Base-by-base conservation (phyloP, 23 tunicate species). In the Oikopleura dioica region DNA sequence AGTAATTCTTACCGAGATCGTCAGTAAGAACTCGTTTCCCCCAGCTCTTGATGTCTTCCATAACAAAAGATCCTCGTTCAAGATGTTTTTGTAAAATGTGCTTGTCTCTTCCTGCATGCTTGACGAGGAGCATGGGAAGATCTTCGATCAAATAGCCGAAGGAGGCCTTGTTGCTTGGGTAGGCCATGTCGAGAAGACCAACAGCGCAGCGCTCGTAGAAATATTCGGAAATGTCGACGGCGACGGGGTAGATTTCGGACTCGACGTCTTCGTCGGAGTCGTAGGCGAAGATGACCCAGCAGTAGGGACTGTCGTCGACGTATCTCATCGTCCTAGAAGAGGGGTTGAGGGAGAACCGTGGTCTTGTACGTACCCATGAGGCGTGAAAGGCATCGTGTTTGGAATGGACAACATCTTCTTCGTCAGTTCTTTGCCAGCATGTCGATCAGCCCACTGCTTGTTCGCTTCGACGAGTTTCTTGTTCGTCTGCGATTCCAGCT, bases 61-160 rank as follows among this genome's bases (percentile, higher is more conserved):
- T 2, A 16, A 63, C 72, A 63, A 63, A 63, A 2, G 72, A 63
- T 12, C 26, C 72, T 2, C 26, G 29, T 28, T 63, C 72, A 16
- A 63, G 16, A 28, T 63, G 33, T 23, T 5, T 2, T 63, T 23
- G 33, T 5, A 63, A 28, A 23, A 63, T 63, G 16, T 63, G 16
- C 5, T 28, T 63, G 30, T 23, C 5, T 28, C 72, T 24, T 2
- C 72, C 72, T 2, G 72, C 32, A 21, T 63, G 2, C 26, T 63
- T 63, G 32, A 63, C 72, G 5, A 63, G 33, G 30, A 63, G 33
- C 72, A 63, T 63, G 33, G 72, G 33, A 24, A 28, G 16, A 31
- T 63, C 72, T 63, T 63, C 72, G 26, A 63, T 63, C 4, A 63
- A 31, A 63, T 63, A 63, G 2, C 72, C 72, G 33, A 63, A 63